Conservation (phyloP, 2,888 invertebrate species). For the Homarus gammarus region DNA sequence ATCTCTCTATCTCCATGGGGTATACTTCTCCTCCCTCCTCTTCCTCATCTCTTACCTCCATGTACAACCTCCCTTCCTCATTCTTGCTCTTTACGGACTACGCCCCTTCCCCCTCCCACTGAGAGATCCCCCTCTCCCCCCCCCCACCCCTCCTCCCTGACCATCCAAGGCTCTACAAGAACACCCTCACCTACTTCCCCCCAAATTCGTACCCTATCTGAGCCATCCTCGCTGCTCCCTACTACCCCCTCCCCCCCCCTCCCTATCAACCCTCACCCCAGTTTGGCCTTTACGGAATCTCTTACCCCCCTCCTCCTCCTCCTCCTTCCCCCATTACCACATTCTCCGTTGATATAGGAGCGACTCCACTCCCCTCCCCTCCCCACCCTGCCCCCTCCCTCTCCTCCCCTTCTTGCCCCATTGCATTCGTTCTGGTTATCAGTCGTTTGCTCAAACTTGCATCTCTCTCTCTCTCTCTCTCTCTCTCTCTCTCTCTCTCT, state of each 20-base stretch:
- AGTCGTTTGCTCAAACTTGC: too few relatives aligned
- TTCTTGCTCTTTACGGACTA: neutral
- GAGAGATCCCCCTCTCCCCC: neutral
- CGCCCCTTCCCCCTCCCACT: neutral
- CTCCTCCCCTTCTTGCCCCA: too few relatives aligned
- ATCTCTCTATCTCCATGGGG: too few relatives aligned
- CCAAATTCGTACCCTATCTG: conserved; percentile 30
- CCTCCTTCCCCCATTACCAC: neutral
- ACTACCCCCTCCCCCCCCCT: neutral
- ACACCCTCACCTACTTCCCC: neutral
- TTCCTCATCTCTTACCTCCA: neutral
- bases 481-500: neutral
- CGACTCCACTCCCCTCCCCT: neutral
- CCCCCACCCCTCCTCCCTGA: neutral
- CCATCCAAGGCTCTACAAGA: conserved; percentile 15
- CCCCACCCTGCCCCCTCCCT: neutral
- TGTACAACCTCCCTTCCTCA: neutral
- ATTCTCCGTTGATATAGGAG: too few relatives aligned
- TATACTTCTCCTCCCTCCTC: neutral
- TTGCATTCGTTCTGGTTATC: too few relatives aligned
- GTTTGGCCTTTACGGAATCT: too few relatives aligned
- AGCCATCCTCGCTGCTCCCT: conserved; percentile 1
- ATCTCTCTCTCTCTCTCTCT: neutral
- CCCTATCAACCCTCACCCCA: neutral
- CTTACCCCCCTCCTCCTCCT: conserved; percentile 1